Percentiles rank a stretch among this genome's conserved stretches.
Evolutionary conservation across 1,140 invertebrate species (phyloP).

Genomic region (Helicoverpa armigera): DNA sequence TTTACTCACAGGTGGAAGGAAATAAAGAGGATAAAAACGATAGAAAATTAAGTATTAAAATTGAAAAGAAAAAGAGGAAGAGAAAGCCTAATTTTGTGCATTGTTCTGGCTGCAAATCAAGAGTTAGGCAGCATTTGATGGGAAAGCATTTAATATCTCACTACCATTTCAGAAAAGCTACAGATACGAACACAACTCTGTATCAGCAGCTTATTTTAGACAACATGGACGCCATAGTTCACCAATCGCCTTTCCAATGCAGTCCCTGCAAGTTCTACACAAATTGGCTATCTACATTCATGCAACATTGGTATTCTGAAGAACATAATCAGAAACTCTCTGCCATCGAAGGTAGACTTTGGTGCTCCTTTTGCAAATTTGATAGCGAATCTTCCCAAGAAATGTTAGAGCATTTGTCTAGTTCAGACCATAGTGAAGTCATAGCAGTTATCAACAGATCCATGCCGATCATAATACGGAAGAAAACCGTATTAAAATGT

Average conservation of each 20-base stretch:
- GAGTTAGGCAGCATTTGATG: conserved; percentile 90
- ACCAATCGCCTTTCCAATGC: conserved; percentile 94
- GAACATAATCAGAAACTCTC: conserved; percentile 87
- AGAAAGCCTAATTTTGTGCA: conserved; percentile 87
- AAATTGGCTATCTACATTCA: conserved; percentile 91
- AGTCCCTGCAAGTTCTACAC: conserved; percentile 94
- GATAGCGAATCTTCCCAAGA: conserved; percentile 88
- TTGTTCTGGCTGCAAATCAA: conserved; percentile 90
- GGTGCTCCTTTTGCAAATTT: conserved; percentile 92
- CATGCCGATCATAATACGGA: conserved; percentile 92
- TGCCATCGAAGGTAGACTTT: conserved; percentile 88
- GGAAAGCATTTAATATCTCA: conserved; percentile 95
- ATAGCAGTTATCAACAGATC: conserved; percentile 92
- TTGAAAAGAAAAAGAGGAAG: conserved; percentile 83
- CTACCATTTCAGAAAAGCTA: conserved; percentile 91
- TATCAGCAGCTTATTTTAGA: conserved; percentile 89
- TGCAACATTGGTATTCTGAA: conserved; percentile 91
- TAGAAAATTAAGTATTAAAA: conserved; percentile 59
- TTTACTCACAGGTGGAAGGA: conserved; percentile 65
- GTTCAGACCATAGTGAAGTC: conserved; percentile 90
- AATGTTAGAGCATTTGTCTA: conserved; percentile 91
- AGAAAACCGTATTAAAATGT: conserved; percentile 89
- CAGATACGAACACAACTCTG: conserved; percentile 84
- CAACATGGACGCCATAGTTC: conserved; percentile 92
- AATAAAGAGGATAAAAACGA: conserved; percentile 65